Evolutionary conservation across 2,797 vertebrate genomes (phyloP), one percentile per base, ranked within the genome.

Genomic region (Eleutherodactylus coqui): DNA sequence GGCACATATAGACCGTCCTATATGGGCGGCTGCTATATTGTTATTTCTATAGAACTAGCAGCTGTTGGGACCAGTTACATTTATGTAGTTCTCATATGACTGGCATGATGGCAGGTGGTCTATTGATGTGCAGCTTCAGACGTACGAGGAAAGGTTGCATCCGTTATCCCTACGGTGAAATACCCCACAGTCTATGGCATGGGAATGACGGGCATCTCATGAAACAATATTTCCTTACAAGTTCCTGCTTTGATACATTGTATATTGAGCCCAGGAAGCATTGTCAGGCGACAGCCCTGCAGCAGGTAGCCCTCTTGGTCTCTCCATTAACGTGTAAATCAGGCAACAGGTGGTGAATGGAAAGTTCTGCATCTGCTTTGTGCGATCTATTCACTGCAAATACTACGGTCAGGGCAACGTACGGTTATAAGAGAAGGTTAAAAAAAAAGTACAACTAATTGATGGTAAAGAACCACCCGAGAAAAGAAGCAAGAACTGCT

Each of bases 301-400:
- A 78, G 19, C 58, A 79, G 55, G 81, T 58, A 70, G 21, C 36
- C 4, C 47, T 21, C 58, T 70, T 36, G 69, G 69, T 64, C 84
- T 53, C 64, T 53, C 32, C 21, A 29, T 80, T 80, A 60, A 81
- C 77, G 62, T 75, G 76, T 87, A 75, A 87, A 87, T 45, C 45
- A 53, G 70, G 47, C 69, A 87, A 82, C 86, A 87, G 86, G 86
- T 87, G 86, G 77, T 43, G 77, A 84, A 5, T 69, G 86, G 82
- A 87, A 87, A 81, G 76, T 75, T 69, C 45, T 75, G 76, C 69
- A 75, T 79, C 70, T 84, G 53, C 70, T 75, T 79, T 75, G 77
- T 79, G 32, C 36, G 55, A 62, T 64, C 85, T 60, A 17, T 45
- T 58, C 21, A 64, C 19, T 72, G 32, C 11, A 41, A 53, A 60